Evolutionary conservation across 1,140 invertebrate genomes (phyloP).

Genomic region (Gonatopus flavifemur): DNA sequence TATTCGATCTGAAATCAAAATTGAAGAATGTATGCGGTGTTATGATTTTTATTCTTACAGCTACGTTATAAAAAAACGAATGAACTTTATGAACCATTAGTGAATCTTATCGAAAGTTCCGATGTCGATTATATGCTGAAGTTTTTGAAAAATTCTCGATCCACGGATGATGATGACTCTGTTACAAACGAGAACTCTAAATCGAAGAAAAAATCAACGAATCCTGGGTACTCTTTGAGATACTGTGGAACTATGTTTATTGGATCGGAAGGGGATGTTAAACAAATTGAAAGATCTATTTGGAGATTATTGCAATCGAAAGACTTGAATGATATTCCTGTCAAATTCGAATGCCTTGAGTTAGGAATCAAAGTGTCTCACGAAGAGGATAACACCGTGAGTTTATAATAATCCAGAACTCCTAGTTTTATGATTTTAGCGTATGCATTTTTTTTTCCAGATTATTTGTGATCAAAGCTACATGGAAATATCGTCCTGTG

Average conservation of each 20-base stretch:
- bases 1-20: not conserved
- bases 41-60: slow-evolving; percentile 26
- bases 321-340: slow-evolving; percentile 41
- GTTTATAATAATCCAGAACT: not conserved
- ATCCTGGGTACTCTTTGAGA: slow-evolving; percentile 49
- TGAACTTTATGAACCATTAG: slow-evolving; percentile 49
- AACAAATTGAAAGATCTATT: slow-evolving; percentile 60
- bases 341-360: slow-evolving; percentile 60
- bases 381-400: slow-evolving; percentile 45
- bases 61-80: slow-evolving; percentile 35
- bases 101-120: slow-evolving; percentile 38
- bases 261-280: slow-evolving; percentile 58
- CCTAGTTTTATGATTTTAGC: not conserved
- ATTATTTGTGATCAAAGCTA: slow-evolving; percentile 61
- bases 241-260: slow-evolving; percentile 57
- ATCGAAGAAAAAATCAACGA: slow-evolving; percentile 22
- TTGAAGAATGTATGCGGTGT: not conserved
- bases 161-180: slow-evolving; percentile 1
- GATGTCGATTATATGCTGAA: slow-evolving; percentile 37
- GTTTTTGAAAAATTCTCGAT: slow-evolving; percentile 25
- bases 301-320: slow-evolving; percentile 41
- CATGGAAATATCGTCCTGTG: slow-evolving; percentile 69
- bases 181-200: slow-evolving; percentile 10
- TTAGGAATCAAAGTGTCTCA: slow-evolving; percentile 56
- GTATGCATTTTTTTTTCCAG: slow-evolving; percentile 34